Evolutionary conservation across 1,140 invertebrate genomes (phyloP), one percentile per base, ranked within the genome.

Genomic region (Panonychus citri): DNA sequence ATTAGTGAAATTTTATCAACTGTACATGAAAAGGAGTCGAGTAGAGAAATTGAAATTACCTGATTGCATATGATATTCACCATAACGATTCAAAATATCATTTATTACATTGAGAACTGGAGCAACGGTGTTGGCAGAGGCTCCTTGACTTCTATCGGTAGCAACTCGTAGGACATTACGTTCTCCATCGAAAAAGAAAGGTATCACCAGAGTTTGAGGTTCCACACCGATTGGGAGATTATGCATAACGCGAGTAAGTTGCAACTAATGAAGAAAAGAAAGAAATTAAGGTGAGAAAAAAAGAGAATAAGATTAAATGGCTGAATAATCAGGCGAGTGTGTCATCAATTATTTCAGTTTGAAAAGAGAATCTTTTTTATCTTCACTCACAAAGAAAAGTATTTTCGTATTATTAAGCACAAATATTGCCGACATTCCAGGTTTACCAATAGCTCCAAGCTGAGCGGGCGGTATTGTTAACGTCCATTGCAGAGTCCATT

Each of bases 401-500:
- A 91, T 83, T 71, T 88, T 89, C 7, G 49, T 27, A 64, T 78
- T 81, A 58, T 81, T 78, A 54, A 80, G 81, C 58, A 85, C 78
- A 17, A 89, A 72, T 59, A 91, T 79, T 17, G 82, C 83, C 15
- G 85, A 78, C 68, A 81, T 81, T 15, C 86, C 87, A 52, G 79
- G 80, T 3, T 85, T 84, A 49, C 86, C 81, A 27, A 62, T 63
- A 59, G 90, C 81, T n/a, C n/a, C 43, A 27, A 80, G 81, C 49
- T 79, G 74, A 0, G 81, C 81, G 19, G 87, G 87, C 53, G 89
- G 86, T 60, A 89, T 83, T 28, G 87, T 78, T 61, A 94, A 72
- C 67, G 86, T 87, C 78, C 85, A 85, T 67, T 89, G 84, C 27
- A 91, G 78, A 24, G 78, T 76, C 87, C 88, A 94, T 62, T 82